These are phyloP conservation scores for Syrmaticus mikado DNA, from an alignment of 2,113 vertebrate genomes.

Conservation along the genomic window DNA sequence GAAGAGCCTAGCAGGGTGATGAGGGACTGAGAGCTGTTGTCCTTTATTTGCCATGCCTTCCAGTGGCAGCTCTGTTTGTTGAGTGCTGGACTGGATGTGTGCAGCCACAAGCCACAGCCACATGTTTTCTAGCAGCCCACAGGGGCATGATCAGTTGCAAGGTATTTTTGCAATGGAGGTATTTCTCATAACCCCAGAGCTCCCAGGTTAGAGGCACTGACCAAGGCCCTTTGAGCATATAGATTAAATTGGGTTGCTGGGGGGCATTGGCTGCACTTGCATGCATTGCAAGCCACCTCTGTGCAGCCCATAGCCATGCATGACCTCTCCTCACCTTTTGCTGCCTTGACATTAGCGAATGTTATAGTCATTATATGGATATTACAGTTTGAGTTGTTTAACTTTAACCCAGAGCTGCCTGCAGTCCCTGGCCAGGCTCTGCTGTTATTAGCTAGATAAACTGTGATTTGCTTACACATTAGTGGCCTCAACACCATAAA, in stretches of 20 bases:
- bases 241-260: neutral
- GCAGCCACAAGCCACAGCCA: neutral
- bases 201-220: neutral
- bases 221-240: neutral
- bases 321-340: neutral
- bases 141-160: neutral
- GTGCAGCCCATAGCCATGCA: fast-evolving
- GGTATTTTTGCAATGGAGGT: neutral
- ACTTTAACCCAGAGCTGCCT: neutral
- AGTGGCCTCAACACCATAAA: neutral
- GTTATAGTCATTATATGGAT: neutral
- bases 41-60: neutral
- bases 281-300: neutral
- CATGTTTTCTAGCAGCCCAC: neutral
- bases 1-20: fast-evolving
- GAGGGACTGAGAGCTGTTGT: neutral
- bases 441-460: neutral
- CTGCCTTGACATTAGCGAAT: neutral
- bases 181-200: neutral
- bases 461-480: neutral
- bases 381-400: neutral
- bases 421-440: neutral
- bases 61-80: neutral
- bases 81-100: neutral
- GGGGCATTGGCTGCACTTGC: neutral